Evolutionary conservation across 2,888 invertebrate genomes (phyloP).

Genomic region (Polyploca ridens): DNA sequence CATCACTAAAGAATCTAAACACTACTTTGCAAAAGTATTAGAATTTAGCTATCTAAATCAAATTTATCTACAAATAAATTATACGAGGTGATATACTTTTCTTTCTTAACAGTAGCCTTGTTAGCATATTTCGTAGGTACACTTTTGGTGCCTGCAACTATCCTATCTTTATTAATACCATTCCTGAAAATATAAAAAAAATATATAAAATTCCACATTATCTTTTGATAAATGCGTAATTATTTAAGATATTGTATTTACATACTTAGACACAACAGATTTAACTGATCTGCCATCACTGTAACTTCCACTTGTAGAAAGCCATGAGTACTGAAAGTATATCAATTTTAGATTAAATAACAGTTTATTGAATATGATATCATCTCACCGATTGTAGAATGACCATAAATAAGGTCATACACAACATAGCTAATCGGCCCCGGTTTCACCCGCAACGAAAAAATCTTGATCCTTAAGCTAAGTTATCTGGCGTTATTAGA

Average conservation of each 20-base stretch:
- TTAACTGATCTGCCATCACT: slow-evolving; percentile 62
- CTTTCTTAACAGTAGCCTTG: slow-evolving; percentile 64
- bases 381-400: too few relatives aligned
- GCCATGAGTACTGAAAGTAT: slow-evolving; percentile 71
- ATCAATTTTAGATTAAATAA: background rate
- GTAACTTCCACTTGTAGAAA: slow-evolving; percentile 58
- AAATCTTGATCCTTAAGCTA: too few relatives aligned
- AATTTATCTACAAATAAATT: background rate
- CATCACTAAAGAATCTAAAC: background rate
- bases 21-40: too few relatives aligned
- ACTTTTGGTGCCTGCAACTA: slow-evolving; percentile 51
- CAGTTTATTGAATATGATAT: background rate
- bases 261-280: slow-evolving; percentile 61
- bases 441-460: too few relatives aligned
- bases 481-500: too few relatives aligned
- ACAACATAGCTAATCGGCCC: too few relatives aligned
- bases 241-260: slow-evolving; percentile 18
- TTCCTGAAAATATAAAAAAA: slow-evolving; percentile 46
- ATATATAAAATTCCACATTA: slow-evolving; percentile 5
- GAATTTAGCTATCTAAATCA: too few relatives aligned
- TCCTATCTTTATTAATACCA: slow-evolving; percentile 61
- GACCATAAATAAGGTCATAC: too few relatives aligned
- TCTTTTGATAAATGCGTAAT: background rate
- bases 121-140: slow-evolving; percentile 54
- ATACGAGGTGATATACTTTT: slow-evolving; percentile 58